phyloP scores from a whole-genome alignment of 2,888 invertebrate species.

The Tachina fera region DNA sequence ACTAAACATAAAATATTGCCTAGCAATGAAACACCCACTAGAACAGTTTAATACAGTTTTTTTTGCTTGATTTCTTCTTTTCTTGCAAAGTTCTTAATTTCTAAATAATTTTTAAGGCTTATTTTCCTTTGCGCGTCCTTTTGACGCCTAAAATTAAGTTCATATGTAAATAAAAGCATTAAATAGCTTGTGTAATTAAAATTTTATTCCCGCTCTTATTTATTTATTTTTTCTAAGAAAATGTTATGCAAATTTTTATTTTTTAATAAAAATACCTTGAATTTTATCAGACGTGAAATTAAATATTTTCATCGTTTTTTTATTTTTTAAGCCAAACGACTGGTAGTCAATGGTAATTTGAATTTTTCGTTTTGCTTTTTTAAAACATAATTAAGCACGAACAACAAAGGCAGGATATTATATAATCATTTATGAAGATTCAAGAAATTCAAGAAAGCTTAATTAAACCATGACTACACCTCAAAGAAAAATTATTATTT shows the following conservation, averaged over 20 bases:
- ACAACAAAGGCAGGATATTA: neutral
- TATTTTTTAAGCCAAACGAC: conserved; percentile 56
- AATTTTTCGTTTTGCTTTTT: neutral
- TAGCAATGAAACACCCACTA: too few relatives aligned
- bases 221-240: conserved; percentile 7
- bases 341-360: conserved; percentile 63
- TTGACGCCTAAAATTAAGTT: conserved; percentile 16
- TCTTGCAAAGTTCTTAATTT: too few relatives aligned
- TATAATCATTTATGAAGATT: too few relatives aligned
- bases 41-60: too few relatives aligned
- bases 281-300: conserved; percentile 70
- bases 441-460: too few relatives aligned
- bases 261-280: conserved; percentile 55
- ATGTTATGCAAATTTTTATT: conserved; percentile 58
- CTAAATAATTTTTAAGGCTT: too few relatives aligned
- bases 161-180: conserved; percentile 22
- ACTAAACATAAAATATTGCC: too few relatives aligned
- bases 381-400: neutral
- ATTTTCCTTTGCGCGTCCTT: too few relatives aligned
- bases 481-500: too few relatives aligned
- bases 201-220: conserved; percentile 10
- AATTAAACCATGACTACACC: too few relatives aligned
- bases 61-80: too few relatives aligned
- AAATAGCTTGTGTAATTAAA: conserved; percentile 52
- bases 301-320: conserved; percentile 52